phyloP scores from a whole-genome alignment of 2,797 vertebrate genomes.

The Lophotriccus pileatus region DNA sequence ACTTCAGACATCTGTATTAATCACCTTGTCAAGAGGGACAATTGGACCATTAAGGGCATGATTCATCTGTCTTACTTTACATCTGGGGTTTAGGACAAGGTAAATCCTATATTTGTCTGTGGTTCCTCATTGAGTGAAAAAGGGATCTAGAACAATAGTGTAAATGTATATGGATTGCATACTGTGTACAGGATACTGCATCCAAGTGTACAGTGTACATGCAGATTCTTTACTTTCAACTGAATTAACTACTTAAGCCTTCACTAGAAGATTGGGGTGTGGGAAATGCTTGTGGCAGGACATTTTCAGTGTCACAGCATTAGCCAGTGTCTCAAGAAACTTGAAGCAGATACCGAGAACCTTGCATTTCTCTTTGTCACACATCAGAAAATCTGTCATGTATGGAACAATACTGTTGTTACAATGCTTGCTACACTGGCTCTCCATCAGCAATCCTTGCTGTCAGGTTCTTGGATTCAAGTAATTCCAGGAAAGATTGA shows the following conservation, averaged over 20 bases:
- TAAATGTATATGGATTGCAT: neutral
- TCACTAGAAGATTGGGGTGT: neutral
- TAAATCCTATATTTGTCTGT: neutral
- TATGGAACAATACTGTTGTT: neutral
- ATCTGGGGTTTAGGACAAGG: neutral
- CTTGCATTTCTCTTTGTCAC: neutral
- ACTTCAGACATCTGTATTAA: neutral
- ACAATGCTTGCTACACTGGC: neutral
- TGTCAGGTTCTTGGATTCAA: neutral
- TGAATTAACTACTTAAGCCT: neutral
- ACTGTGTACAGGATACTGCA: neutral
- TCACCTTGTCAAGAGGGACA: neutral
- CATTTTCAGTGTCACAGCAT: neutral
- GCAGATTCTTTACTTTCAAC: neutral
- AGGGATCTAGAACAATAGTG: neutral
- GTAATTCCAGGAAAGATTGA: neutral
- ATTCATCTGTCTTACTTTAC: neutral
- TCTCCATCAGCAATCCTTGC: neutral
- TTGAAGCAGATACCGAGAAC: neutral
- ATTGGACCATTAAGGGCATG: neutral
- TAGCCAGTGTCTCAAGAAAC: neutral
- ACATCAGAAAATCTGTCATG: neutral
- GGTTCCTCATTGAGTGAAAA: neutral
- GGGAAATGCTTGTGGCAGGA: neutral
- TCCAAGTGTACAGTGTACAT: neutral